phyloP scores from a whole-genome alignment of 2,888 invertebrate genomes.

The Acanthosepion pharaonis region DNA sequence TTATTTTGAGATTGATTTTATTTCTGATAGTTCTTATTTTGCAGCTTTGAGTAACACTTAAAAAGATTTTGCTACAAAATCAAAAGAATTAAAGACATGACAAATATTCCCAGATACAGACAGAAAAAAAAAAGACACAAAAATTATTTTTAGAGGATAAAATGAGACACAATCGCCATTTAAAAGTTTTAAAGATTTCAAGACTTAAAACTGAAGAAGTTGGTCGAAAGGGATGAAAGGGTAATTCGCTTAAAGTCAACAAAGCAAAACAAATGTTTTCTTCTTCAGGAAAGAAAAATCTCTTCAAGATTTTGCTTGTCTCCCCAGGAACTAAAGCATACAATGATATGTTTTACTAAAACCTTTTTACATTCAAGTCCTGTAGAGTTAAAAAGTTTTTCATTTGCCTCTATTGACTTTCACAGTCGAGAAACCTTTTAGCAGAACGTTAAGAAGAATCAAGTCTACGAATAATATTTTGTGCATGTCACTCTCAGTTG shows the following conservation, averaged over 20 bases:
- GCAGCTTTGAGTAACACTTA: not conserved
- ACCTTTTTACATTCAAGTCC: not conserved
- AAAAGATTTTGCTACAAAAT: not conserved
- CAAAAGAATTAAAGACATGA: not conserved
- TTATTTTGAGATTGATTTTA: not conserved
- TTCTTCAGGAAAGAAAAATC: not conserved
- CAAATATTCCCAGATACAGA: not conserved
- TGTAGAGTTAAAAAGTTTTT: not conserved
- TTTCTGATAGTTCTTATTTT: not conserved
- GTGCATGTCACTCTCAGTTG: not conserved
- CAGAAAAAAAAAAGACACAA: not conserved
- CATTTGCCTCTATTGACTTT: not conserved
- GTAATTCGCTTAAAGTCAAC: not conserved
- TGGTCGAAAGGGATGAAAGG: not conserved
- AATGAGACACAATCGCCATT: not conserved
- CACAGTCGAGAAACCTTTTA: not conserved
- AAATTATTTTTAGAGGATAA: not conserved
- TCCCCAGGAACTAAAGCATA: not conserved
- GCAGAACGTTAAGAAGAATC: not conserved
- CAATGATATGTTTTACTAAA: not conserved
- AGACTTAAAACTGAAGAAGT: not conserved
- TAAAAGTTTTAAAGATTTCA: not conserved
- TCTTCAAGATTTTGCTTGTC: not conserved
- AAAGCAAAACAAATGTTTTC: not conserved
- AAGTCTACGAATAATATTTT: not conserved